These are phyloP conservation scores for Nasonia oneida DNA, from an alignment of 2,888 invertebrate species.

Conservation along the genomic window DNA sequence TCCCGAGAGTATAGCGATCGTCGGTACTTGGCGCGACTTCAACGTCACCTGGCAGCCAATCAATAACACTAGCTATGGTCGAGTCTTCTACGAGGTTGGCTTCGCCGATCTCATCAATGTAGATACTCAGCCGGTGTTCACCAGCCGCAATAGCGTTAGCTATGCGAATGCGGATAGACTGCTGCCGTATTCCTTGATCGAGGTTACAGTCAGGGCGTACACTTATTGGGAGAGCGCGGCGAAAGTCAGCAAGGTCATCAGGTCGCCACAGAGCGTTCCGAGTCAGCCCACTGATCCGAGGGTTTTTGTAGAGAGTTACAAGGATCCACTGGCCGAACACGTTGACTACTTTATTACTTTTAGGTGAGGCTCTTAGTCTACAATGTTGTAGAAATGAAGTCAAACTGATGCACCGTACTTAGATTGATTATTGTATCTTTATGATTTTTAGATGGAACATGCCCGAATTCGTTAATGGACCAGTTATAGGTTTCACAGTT, in stretches of 20 bases:
- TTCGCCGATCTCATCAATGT: conserved; percentile 83
- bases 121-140: conserved; percentile 80
- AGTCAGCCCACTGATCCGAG: conserved; percentile 87
- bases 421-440: conserved; percentile 57
- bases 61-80: conserved; percentile 88
- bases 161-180: conserved; percentile 80
- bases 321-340: conserved; percentile 75
- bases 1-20: conserved; percentile 84
- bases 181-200: conserved; percentile 86
- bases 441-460: conserved; percentile 90
- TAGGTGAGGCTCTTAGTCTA: conserved; percentile 66
- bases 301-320: conserved; percentile 84
- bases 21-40: conserved; percentile 90
- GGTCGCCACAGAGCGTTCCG: conserved; percentile 91
- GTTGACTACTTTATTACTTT: conserved; percentile 72
- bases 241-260: conserved; percentile 83
- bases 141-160: conserved; percentile 73
- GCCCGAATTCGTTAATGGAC: conserved; percentile 87
- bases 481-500: conserved; percentile 87
- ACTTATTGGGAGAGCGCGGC: conserved; percentile 92
- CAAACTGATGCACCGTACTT: conserved; percentile 12
- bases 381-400: neutral
- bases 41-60: conserved; percentile 91
- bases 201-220: conserved; percentile 88
- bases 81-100: conserved; percentile 91